Conservation (phyloP, 2,797 vertebrate genomes). For the Natrix natrix region DNA sequence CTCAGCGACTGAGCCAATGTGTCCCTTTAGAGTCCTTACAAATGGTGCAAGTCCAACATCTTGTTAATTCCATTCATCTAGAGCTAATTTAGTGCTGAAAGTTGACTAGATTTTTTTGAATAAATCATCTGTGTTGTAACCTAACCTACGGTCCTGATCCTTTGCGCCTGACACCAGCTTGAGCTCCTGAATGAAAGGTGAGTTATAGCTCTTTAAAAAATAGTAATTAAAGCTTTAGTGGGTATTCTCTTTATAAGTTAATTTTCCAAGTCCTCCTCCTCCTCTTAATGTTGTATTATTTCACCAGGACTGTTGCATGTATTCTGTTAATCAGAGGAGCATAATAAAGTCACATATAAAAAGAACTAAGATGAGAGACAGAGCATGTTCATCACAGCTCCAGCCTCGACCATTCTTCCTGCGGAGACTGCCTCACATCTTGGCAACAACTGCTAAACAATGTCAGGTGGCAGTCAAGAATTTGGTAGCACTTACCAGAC, state of each 20-base stretch:
- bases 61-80: background rate
- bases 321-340: background rate
- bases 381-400: background rate
- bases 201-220: background rate
- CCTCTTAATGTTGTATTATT: background rate
- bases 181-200: background rate
- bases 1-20: too few species aligned
- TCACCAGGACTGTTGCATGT: background rate
- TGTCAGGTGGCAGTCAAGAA: background rate
- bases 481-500: background rate
- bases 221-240: background rate
- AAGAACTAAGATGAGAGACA: background rate
- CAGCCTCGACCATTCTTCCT: too few species aligned
- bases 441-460: background rate
- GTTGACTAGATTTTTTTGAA: background rate
- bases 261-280: background rate
- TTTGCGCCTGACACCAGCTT: background rate
- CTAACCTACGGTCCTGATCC: background rate
- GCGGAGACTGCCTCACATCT: background rate
- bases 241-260: background rate
- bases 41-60: background rate
- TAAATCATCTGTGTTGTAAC: background rate
- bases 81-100: background rate
- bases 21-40: background rate
- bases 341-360: background rate